Conservation (phyloP, 2,113 vertebrate species). For the Atrichornis clamosus region DNA sequence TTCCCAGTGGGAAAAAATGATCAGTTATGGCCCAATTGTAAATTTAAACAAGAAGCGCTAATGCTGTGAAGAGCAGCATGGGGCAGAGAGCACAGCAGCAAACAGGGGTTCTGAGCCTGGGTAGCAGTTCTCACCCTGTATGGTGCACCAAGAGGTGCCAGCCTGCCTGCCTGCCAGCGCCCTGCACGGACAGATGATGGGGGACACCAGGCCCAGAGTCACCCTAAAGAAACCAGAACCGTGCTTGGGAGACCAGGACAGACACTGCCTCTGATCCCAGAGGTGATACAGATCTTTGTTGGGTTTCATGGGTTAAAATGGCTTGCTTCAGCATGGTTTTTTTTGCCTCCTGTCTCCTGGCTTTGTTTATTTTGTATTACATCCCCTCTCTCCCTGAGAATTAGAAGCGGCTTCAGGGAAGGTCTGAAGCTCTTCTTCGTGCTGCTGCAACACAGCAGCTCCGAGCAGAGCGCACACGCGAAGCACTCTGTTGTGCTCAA, state of each 20-base stretch:
- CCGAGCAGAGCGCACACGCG: background rate
- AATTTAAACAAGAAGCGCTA: constrained; percentile 29
- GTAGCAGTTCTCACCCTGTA: background rate
- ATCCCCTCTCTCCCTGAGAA: background rate
- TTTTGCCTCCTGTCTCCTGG: background rate
- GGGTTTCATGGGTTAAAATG: background rate
- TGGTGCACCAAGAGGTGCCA: background rate
- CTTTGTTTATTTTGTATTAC: background rate
- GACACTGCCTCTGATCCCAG: background rate
- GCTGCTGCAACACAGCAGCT: background rate
- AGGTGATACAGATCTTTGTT: background rate
- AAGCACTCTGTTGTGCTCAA: constrained; percentile 39
- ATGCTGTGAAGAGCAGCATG: background rate
- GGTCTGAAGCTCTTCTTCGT: background rate
- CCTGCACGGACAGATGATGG: background rate
- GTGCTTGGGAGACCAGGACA: background rate
- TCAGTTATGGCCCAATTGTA: background rate
- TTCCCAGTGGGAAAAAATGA: background rate
- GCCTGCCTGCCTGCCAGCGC: background rate
- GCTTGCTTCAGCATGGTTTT: background rate
- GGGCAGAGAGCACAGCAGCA: background rate
- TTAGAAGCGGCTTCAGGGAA: background rate
- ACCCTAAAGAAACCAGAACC: background rate
- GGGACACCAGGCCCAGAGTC: fast-evolving
- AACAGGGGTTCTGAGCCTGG: background rate